Percentiles rank a stretch among this genome's conserved stretches.
phyloP scores from a whole-genome alignment of 2,113 vertebrate genomes.

The Callocephalon fimbriatum region DNA sequence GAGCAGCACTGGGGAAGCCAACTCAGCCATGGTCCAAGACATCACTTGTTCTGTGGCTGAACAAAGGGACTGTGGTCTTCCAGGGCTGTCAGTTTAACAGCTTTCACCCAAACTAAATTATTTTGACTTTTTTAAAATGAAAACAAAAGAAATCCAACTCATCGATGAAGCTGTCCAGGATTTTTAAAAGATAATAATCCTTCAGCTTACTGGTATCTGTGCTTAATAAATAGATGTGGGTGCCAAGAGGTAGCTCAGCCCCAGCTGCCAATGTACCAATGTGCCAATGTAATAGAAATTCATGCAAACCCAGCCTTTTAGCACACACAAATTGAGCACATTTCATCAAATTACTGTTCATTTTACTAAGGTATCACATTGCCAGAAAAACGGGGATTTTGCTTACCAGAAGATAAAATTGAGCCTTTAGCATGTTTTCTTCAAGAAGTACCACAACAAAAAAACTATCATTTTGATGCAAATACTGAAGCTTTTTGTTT shows the following conservation, averaged over 20 bases:
- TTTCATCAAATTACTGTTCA: neutral
- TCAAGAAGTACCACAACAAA: neutral
- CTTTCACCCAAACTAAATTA: neutral
- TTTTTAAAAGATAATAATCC: neutral
- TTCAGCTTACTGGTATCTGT: neutral
- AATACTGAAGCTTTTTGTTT: slow-evolving; percentile 11
- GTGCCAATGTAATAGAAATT: too few species aligned
- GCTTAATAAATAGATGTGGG: neutral
- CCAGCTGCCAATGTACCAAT: neutral
- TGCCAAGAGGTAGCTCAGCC: neutral
- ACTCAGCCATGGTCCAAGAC: neutral
- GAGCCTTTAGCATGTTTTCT: neutral
- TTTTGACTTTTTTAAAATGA: neutral
- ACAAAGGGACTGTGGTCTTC: neutral
- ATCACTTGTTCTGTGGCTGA: neutral
- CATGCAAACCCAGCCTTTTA: neutral
- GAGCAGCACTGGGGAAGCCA: neutral
- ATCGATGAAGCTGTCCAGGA: neutral
- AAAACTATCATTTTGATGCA: neutral
- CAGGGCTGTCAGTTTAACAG: neutral
- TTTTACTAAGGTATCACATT: neutral
- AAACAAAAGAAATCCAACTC: neutral
- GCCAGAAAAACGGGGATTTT: slow-evolving; percentile 31
- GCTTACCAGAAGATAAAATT: slow-evolving; percentile 11
- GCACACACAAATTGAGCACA: neutral